phyloP scores from a whole-genome alignment of 2,888 invertebrate species.

The Oscheius sp. region DNA sequence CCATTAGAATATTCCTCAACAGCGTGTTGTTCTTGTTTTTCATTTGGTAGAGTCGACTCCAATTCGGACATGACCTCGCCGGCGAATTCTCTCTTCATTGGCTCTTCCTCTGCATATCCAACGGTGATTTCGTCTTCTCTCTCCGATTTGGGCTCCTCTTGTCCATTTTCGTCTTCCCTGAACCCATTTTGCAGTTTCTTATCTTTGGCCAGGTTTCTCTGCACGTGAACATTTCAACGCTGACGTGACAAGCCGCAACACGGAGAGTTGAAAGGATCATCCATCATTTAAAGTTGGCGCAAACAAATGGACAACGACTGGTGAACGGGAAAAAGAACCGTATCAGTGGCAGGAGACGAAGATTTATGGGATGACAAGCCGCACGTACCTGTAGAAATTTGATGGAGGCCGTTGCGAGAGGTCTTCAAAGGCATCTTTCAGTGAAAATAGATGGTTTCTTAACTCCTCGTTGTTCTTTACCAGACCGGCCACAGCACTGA shows the following conservation, averaged over 20 bases:
- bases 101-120: too few species aligned
- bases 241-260: slow-evolving; percentile 12
- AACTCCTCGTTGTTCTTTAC: background rate
- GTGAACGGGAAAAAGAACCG: background rate
- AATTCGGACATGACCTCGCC: background rate
- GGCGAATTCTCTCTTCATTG: background rate
- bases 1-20: background rate
- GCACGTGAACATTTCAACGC: background rate
- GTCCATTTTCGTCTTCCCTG: too few species aligned
- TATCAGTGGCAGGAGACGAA: slow-evolving; percentile 1
- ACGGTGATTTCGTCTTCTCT: too few species aligned
- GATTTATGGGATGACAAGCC: background rate
- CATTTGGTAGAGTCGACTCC: background rate
- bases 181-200: too few species aligned
- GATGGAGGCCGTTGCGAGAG: background rate
- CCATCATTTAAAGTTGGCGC: slow-evolving; percentile 6
- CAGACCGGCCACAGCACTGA: slow-evolving; percentile 10
- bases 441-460: background rate
- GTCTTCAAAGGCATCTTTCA: slow-evolving; percentile 9
- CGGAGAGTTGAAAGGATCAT: slow-evolving; percentile 11
- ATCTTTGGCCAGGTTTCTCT: too few species aligned
- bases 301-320: slow-evolving; percentile 7
- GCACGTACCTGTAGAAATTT: slow-evolving; percentile 2
- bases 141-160: too few species aligned
- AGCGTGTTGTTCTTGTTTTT: background rate